Evolutionary conservation across 1,140 invertebrate genomes (phyloP), one percentile per base, ranked within the genome.

Genomic region (Leptopilina boulardi): DNA sequence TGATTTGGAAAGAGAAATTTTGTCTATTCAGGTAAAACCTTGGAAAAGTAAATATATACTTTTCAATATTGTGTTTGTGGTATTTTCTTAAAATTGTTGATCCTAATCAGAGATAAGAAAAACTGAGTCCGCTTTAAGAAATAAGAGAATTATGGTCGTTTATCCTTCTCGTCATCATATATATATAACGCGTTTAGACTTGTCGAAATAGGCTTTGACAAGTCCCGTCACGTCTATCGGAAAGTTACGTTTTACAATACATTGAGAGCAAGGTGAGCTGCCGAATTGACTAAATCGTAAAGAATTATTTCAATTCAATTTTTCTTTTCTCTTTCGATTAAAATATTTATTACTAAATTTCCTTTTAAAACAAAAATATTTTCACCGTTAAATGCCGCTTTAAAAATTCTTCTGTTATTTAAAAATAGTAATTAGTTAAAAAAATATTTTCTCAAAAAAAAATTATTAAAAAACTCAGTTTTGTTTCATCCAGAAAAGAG

Each of bases 191-290:
- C 11, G 15, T 19, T 30, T 38, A 38, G 19, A n/a, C 47, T 41
- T 74, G 19, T 26, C 54, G 34, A 34, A 26, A 34, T 30, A 15
- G 59, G 30, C 23, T 30, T 30, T 34, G 59, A 70, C 59, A 21
- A 34, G 59, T 30, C 59, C 9, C 59, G 13, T 26, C 59, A 30
- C 30, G 21, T n/a, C 30, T n/a, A 15, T 70, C 66, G 66, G 21
- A 23, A 70, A 21, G 66, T 15, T n/a, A 70, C 15, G 30, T 30
- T n/a, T n/a, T 30, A 30, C 18, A 77, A 71, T 54, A n/a, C n/a
- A 85, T 83, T 75, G 73, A 21, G 75, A 71, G 79, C 73, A 84
- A 85, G 82, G 83, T 85, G 82, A 85, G 84, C 77, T 80, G 71
- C 80, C 83, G 74, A 56, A 10, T 78, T 26, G 23, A 13, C 11